Evolutionary conservation across 2,888 invertebrate species (phyloP).

Genomic region (Drosophila nr. perissopoda): DNA sequence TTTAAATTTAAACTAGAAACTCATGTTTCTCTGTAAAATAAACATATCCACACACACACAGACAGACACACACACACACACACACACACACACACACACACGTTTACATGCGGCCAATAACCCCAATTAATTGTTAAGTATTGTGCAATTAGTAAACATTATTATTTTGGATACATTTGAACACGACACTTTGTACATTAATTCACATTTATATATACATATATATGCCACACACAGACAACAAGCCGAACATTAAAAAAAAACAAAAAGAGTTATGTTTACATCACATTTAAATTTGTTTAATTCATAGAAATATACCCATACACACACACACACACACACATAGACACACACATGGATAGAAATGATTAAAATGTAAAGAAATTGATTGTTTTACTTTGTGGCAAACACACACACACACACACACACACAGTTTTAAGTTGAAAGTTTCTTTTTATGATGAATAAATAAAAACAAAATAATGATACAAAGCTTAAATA

Average conservation of each 20-base stretch:
- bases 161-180: slow-evolving; percentile 21
- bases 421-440: slow-evolving; percentile 45
- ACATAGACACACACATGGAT: slow-evolving; percentile 37
- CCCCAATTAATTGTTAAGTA: slow-evolving; percentile 64
- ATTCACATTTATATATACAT: slow-evolving; percentile 10
- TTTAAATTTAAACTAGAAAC: slow-evolving; percentile 38
- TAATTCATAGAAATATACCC: slow-evolving; percentile 34
- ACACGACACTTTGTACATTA: slow-evolving; percentile 27
- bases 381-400: slow-evolving; percentile 61
- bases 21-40: slow-evolving; percentile 51
- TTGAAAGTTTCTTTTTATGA: slow-evolving; percentile 49
- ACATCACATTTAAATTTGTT: slow-evolving; percentile 62
- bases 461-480: slow-evolving; percentile 50
- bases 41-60: slow-evolving; percentile 37
- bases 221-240: background rate
- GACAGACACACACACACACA: slow-evolving; percentile 6
- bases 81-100: slow-evolving; percentile 13
- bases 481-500: slow-evolving; percentile 60
- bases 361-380: slow-evolving; percentile 56
- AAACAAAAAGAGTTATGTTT: slow-evolving; percentile 22
- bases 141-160: slow-evolving; percentile 64
- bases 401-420: slow-evolving; percentile 33
- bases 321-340: slow-evolving; percentile 5
- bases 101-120: slow-evolving; percentile 27
- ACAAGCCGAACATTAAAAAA: slow-evolving; percentile 17